Conservation (phyloP, 1,140 invertebrate genomes). For the Hylaeus anthracinus region DNA sequence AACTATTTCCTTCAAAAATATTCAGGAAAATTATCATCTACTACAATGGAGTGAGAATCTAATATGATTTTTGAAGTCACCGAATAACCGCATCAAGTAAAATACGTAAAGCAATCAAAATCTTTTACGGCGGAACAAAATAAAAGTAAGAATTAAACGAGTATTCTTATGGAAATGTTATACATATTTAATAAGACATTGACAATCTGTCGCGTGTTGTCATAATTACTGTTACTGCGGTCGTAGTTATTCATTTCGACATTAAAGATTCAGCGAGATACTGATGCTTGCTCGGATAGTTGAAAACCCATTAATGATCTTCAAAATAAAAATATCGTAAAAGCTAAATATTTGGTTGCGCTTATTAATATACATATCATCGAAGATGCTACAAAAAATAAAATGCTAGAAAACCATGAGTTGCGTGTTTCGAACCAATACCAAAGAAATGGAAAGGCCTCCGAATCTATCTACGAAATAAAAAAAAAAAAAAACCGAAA, state of each 20-base stretch:
- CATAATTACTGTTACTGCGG: constrained; percentile 19
- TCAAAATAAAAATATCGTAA: not conserved
- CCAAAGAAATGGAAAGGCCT: not conserved
- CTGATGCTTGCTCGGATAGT: not conserved
- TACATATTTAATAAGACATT: not conserved
- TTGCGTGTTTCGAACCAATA: not conserved
- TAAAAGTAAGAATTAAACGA: not conserved
- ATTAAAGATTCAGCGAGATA: not conserved
- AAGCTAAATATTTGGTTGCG: not conserved
- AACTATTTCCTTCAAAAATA: not conserved
- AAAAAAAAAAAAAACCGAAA: not conserved
- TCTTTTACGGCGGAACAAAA: not conserved
- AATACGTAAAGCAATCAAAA: not conserved
- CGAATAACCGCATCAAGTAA: no score
- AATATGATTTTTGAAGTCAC: no score
- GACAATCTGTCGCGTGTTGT: constrained; percentile 2
- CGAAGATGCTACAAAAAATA: not conserved
- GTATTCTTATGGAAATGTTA: not conserved
- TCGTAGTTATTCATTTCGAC: not conserved
- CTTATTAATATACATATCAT: not conserved
- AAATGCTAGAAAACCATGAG: constrained; percentile 6
- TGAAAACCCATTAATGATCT: constrained; percentile 7
- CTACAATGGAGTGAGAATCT: no score
- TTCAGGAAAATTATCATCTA: not conserved
- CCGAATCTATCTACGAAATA: constrained; percentile 1